Percentiles rank a stretch among this genome's conserved stretches.
These are phyloP conservation scores for Acrossocheilus fasciatus DNA, from an alignment of 2,797 vertebrate genomes.

Conservation along the genomic window DNA sequence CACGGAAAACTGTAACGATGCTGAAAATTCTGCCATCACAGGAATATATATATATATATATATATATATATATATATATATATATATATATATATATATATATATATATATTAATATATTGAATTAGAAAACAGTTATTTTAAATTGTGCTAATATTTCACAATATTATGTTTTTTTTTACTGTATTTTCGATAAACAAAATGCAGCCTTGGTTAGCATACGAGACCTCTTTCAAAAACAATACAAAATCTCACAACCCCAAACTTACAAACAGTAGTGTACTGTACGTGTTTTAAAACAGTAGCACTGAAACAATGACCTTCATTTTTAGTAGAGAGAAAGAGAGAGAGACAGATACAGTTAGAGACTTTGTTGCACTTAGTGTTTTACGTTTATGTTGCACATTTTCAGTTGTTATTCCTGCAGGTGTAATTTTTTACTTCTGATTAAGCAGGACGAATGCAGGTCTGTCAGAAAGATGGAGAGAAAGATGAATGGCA, in stretches of 20 bases:
- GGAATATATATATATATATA: background rate
- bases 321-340: background rate
- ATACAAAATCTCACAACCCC: background rate
- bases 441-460: constrained; percentile 32
- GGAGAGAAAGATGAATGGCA: constrained; percentile 40
- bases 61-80: no score
- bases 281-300: background rate
- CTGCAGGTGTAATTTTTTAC: constrained; percentile 28
- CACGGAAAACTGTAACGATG: no score
- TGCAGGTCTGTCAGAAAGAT: constrained; percentile 19
- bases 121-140: background rate
- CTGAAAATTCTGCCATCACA: background rate
- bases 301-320: background rate
- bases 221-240: background rate
- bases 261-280: background rate
- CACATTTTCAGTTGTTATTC: constrained; percentile 4
- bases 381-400: constrained; percentile 7
- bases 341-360: constrained; percentile 5
- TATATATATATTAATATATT: no score
- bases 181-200: background rate
- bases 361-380: background rate
- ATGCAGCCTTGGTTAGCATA: background rate
- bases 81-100: background rate
- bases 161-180: background rate
- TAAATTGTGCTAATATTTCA: background rate